A percentile compares a stretch with the other conserved stretches of the same genome.
Evolutionary conservation across 2,888 invertebrate species (phyloP).

Genomic region (Scaptomyza polygonia): DNA sequence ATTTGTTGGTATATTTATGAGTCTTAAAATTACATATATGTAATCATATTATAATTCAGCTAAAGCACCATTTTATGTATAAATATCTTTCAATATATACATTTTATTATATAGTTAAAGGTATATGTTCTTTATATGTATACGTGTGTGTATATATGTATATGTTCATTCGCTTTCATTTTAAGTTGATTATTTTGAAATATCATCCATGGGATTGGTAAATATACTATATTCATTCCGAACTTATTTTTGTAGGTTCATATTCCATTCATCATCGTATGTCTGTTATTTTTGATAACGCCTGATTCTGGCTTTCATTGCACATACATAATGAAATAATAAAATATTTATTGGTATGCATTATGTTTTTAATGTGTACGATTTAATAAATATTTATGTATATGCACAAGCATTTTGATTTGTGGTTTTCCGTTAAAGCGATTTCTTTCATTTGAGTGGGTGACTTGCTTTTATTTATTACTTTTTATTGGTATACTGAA

Average conservation of each 20-base stretch:
- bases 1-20: conserved; percentile 42
- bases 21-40: conserved; percentile 68
- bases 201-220: conserved; percentile 39
- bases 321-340: conserved; percentile 17
- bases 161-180: conserved; percentile 46
- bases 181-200: conserved; percentile 38
- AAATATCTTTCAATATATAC: conserved; percentile 48
- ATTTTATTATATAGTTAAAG: conserved; percentile 63
- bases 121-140: conserved; percentile 60
- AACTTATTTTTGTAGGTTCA: no score
- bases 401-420: conserved; percentile 71
- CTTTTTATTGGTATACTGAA: conserved; percentile 47
- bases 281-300: conserved; percentile 19
- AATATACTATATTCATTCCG: conserved; percentile 21
- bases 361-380: conserved; percentile 21
- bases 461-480: conserved; percentile 44
- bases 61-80: conserved; percentile 82
- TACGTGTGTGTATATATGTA: conserved; percentile 58
- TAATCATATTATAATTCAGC: conserved; percentile 80
- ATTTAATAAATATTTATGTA: conserved; percentile 29
- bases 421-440: conserved; percentile 74
- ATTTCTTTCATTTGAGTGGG: conserved; percentile 60
- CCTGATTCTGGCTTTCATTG: conserved; percentile 36
- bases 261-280: background rate
- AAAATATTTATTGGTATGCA: conserved; percentile 22